Conservation (phyloP, 2,888 invertebrate species). For the Trichopoda pennipes region DNA sequence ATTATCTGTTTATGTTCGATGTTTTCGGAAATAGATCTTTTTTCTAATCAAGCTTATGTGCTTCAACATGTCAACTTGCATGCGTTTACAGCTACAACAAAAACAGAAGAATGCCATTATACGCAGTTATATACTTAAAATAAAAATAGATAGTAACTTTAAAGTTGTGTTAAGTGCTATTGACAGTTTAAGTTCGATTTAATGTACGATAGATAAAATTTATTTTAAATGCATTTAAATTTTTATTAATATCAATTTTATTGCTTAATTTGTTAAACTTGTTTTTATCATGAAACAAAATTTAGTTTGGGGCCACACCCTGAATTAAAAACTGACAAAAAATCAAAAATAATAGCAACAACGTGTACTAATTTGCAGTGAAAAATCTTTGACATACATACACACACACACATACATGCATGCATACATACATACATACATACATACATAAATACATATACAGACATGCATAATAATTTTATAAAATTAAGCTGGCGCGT, state of each 20-base stretch:
- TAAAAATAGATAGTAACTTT: neutral
- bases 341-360: conserved; percentile 26
- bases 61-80: no score
- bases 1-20: no score
- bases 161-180: neutral
- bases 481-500: conserved; percentile 28
- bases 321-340: conserved; percentile 30
- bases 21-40: no score
- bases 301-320: conserved; percentile 57
- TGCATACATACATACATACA: no score
- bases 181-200: neutral
- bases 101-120: no score
- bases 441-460: no score
- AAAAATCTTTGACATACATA: neutral
- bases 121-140: no score
- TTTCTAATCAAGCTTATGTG: no score
- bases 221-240: conserved; percentile 34
- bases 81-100: no score
- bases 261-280: conserved; percentile 35
- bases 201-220: conserved; percentile 12
- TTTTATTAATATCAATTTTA: conserved; percentile 45
- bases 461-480: neutral
- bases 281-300: conserved; percentile 46
- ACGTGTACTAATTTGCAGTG: conserved; percentile 26
- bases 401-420: neutral